A percentile compares a stretch with the other conserved stretches of the same genome.
Evolutionary conservation across 2,113 vertebrate species (phyloP).

Genomic region (Salvelinus sp.): DNA sequence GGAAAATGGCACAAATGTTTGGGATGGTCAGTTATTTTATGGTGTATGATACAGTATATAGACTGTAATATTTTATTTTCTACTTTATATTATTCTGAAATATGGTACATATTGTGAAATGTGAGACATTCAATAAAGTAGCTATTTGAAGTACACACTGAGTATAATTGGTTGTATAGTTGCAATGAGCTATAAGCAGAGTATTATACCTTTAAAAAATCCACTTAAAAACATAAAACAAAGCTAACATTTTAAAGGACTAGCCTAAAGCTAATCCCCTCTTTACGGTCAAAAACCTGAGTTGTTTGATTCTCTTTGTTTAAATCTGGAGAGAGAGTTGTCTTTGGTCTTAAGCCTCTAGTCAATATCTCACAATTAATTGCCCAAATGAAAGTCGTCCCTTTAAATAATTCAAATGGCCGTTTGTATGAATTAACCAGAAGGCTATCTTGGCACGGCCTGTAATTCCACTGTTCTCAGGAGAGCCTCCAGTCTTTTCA

Average conservation of each 20-base stretch:
- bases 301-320: slow-evolving; percentile 34
- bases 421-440: slow-evolving; percentile 45
- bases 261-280: not conserved
- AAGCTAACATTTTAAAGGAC: not conserved
- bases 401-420: slow-evolving; percentile 52
- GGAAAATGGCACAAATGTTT: not conserved
- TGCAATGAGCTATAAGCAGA: slow-evolving; percentile 20
- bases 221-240: not conserved
- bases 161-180: slow-evolving; percentile 14
- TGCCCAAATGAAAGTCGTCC: slow-evolving; percentile 43
- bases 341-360: slow-evolving; percentile 26
- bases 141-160: no score
- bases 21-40: not conserved
- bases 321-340: slow-evolving; percentile 30
- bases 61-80: not conserved
- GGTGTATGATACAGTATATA: not conserved
- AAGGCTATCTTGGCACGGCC: slow-evolving; percentile 42
- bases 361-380: slow-evolving; percentile 49
- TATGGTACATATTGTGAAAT: no score
- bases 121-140: no score
- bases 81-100: no score
- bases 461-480: slow-evolving; percentile 27
- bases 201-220: not conserved
- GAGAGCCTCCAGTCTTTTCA: slow-evolving; percentile 13
- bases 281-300: not conserved